Evolutionary conservation across 2,797 vertebrate species (phyloP).

Genomic region (Parauchenoglanis punctatus): DNA sequence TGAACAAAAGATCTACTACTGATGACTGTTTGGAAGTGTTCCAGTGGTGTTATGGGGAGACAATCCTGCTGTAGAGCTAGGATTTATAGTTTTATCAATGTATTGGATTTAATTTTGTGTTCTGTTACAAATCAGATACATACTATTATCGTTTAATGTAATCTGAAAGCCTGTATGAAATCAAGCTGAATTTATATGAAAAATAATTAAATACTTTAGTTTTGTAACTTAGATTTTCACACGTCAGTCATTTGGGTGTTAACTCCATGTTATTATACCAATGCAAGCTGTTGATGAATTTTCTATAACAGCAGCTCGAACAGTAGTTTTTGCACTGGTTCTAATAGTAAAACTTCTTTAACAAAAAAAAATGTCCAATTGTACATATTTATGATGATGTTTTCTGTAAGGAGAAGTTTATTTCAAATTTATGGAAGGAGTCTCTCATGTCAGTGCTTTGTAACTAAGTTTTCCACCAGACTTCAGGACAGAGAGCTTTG

Average conservation of each 20-base stretch:
- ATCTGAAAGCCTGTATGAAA: not conserved
- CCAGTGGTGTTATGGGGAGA: conserved; percentile 17
- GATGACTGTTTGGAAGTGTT: conserved; percentile 16
- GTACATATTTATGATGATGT: no score
- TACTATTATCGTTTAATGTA: not conserved
- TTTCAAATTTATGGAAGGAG: not conserved
- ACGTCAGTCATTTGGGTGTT: not conserved
- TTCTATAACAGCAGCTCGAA: not conserved
- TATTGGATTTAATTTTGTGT: not conserved
- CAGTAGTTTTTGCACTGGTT: not conserved
- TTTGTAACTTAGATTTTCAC: not conserved
- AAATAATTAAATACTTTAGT: not conserved
- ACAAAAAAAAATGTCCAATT: not conserved
- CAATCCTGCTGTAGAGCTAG: not conserved
- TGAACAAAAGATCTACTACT: conserved; percentile 22
- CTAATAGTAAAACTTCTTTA: not conserved
- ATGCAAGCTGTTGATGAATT: not conserved
- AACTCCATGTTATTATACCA: no score
- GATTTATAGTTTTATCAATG: not conserved
- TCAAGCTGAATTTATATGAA: not conserved
- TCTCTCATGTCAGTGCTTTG: not conserved
- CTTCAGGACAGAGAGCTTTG: not conserved
- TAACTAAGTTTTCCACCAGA: not conserved
- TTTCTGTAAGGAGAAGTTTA: not conserved
- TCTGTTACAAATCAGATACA: not conserved